Conservation (phyloP, 2,113 vertebrate genomes). For the Lophotis ruficrista region DNA sequence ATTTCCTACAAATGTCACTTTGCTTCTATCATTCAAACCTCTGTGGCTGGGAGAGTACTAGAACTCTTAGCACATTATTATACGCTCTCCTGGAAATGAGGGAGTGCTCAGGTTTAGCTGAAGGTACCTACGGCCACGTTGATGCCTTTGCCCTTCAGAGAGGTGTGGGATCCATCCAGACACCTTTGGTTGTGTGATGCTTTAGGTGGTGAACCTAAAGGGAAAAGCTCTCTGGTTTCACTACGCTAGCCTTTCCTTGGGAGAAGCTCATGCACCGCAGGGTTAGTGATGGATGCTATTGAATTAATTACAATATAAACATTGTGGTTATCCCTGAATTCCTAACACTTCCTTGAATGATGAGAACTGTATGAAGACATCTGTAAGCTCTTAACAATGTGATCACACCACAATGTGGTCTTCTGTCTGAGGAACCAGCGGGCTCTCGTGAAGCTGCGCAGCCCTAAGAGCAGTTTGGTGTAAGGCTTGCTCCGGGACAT, state of each 20-base stretch:
- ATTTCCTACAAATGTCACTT: background rate
- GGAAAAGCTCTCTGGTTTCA: background rate
- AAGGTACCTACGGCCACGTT: background rate
- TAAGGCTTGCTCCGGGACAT: background rate
- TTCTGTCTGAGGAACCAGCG: background rate
- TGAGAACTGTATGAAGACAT: conserved; percentile 9
- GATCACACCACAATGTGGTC: background rate
- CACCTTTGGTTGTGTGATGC: background rate
- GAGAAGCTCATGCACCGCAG: background rate
- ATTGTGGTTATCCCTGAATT: background rate
- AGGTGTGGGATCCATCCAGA: background rate
- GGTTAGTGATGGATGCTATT: background rate
- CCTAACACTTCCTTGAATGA: background rate
- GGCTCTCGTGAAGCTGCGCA: rapidly evolving
- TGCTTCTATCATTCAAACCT: background rate
- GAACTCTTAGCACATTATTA: background rate
- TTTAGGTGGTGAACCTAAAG: background rate
- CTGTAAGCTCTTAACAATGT: background rate
- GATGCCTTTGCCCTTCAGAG: background rate
- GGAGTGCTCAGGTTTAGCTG: background rate
- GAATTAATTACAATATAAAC: background rate
- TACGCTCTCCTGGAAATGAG: background rate
- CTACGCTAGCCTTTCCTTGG: background rate
- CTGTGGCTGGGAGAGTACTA: background rate
- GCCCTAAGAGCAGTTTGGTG: background rate